Evolutionary conservation across 2,888 invertebrate species (phyloP), one percentile per base, ranked within the genome.

Genomic region (Idaea biselata): DNA sequence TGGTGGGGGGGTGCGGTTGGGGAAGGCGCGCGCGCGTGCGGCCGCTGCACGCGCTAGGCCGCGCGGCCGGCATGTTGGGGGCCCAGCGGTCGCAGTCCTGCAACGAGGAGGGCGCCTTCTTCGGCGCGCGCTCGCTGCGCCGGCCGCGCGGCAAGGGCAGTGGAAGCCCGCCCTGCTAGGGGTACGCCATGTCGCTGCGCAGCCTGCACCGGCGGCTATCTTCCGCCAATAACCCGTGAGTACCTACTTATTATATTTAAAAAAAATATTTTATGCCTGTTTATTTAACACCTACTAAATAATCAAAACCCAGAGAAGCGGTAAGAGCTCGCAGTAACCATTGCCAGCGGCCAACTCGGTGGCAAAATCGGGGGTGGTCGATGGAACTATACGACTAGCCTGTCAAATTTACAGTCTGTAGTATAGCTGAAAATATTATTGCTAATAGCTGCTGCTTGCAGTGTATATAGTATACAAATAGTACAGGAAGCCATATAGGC

Each of bases 151-250:
- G 91, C 84, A 93, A 93, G 82, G 90, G 91, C 79, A 93, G 89
- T 89, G 91, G 93, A 78, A 93, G 93, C 82, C 94, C 93, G 86
- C 93, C 93, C 82, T 93, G 93, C 93, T 93, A 93, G 93, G 93
- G 93, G 92, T 91, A 93, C 93, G 93, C 93, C 94, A 94, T 94
- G 93, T 94, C 94, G 94, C 94, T 91, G 93, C 93, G 93, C 93
- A 93, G 92, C 93, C 94, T 93, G 82, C 93, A 93, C 89, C 93
- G 94, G 79, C 93, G 94, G 86, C 93, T 94, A 80, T 93, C 94
- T 86, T 93, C 94, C 90, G 91, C 89, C 80, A 89, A 88, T 84
- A 91, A 94, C 93, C 93, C 94, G 94, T 93, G 81, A 94, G 94
- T 91, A 65, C 32, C 18, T 54, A 32, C 58, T 18, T 18, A 58